Conservation (phyloP, 2,113 vertebrate species). For the Mormoops blainvillei region DNA sequence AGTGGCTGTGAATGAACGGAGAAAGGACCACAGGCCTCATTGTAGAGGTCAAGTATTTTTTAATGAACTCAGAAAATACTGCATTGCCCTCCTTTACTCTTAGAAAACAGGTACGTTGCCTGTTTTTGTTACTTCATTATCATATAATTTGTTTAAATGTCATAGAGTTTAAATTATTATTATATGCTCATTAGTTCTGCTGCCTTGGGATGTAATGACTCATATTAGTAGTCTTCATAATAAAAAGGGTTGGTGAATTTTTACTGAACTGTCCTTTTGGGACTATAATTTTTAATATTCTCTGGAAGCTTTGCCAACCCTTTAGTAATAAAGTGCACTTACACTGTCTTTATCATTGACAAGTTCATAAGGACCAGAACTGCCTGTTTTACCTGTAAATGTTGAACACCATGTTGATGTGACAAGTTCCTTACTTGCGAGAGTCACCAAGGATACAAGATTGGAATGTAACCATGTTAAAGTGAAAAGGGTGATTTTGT, state of each 20-base stretch:
- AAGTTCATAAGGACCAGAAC: conserved; percentile 24
- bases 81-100: conserved; percentile 8
- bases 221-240: conserved; percentile 58
- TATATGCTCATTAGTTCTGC: conserved; percentile 62
- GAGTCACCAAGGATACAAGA: conserved; percentile 7
- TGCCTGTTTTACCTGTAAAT: conserved; percentile 13
- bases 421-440: neutral
- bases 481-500: neutral
- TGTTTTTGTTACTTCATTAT: conserved; percentile 41
- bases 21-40: neutral
- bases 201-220: conserved; percentile 55
- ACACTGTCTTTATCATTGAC: conserved; percentile 1
- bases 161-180: conserved; percentile 50
- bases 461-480: neutral
- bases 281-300: conserved; percentile 59
- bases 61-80: neutral
- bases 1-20: neutral
- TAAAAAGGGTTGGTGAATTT: conserved; percentile 59
- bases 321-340: conserved; percentile 5
- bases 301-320: conserved; percentile 30
- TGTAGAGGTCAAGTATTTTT: neutral
- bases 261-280: conserved; percentile 54
- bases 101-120: neutral
- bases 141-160: conserved; percentile 55
- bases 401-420: neutral